phyloP scores from a whole-genome alignment of 2,888 invertebrate genomes.

The Netelia melanura region DNA sequence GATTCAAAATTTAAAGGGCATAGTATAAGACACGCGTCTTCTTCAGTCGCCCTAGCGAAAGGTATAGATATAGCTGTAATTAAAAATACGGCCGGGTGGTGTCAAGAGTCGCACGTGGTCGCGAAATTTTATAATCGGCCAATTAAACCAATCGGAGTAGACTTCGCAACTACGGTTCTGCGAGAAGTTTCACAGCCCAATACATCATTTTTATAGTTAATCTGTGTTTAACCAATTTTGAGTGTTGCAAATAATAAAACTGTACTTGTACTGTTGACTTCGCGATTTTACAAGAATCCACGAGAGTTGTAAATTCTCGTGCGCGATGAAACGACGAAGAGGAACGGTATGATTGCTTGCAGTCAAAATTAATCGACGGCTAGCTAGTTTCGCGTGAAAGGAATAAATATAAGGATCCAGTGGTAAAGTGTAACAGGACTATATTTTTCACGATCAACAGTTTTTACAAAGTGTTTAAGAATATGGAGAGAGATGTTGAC shows the following conservation, averaged over 20 bases:
- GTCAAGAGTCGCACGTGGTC: background rate
- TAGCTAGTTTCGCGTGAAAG: too few relatives aligned
- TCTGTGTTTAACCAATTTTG: constrained; percentile 12
- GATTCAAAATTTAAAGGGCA: constrained; percentile 32
- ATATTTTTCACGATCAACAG: too few relatives aligned
- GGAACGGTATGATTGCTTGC: too few relatives aligned
- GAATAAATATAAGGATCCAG: too few relatives aligned
- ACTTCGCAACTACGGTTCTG: constrained; percentile 4
- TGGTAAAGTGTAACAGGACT: too few relatives aligned
- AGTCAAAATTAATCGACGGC: too few relatives aligned
- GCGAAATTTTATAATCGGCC: background rate
- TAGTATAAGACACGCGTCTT: constrained; percentile 49
- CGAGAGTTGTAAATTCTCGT: too few relatives aligned
- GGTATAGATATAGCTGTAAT: constrained; percentile 40
- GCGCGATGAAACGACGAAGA: too few relatives aligned
- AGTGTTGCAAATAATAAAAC: constrained; percentile 21
- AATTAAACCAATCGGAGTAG: background rate
- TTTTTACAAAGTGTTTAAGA: too few relatives aligned
- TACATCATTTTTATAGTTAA: constrained; percentile 6
- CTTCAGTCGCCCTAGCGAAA: constrained; percentile 37
- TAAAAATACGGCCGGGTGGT: constrained; percentile 10
- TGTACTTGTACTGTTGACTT: background rate
- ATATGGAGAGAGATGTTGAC: too few relatives aligned
- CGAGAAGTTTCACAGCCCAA: constrained; percentile 9
- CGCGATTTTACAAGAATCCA: too few relatives aligned